Percentiles rank a stretch among this genome's conserved stretches.
phyloP scores from a whole-genome alignment of 2,113 vertebrate species.

The Delphinapterus leucas region DNA sequence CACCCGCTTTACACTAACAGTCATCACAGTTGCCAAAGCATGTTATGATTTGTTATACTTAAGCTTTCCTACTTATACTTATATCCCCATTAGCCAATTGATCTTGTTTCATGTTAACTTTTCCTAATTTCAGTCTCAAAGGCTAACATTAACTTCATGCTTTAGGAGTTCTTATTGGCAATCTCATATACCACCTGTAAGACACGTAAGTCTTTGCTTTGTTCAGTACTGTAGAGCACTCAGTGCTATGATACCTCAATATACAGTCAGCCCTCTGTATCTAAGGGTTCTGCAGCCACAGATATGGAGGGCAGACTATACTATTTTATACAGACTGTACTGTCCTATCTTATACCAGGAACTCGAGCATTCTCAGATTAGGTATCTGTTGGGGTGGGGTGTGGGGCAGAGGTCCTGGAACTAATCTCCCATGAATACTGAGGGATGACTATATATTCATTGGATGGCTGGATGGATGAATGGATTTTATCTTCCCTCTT shows the following conservation, averaged over 20 bases:
- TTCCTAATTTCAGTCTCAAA: slow-evolving; percentile 25
- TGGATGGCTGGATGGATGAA: too few relatives aligned
- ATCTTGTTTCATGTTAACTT: slow-evolving; percentile 25
- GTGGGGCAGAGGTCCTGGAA: background rate
- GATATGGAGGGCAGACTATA: background rate
- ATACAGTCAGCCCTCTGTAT: background rate
- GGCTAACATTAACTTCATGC: background rate
- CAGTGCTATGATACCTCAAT: background rate
- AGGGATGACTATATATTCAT: background rate
- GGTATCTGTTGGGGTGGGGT: background rate
- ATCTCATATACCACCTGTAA: background rate
- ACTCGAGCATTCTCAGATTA: background rate
- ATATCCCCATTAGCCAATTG: background rate
- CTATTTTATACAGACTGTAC: background rate
- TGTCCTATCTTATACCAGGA: background rate
- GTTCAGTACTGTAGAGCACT: background rate
- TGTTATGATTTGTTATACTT: background rate
- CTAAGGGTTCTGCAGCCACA: background rate
- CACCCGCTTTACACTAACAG: background rate
- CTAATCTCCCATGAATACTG: background rate
- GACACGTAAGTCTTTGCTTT: background rate
- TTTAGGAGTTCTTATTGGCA: background rate
- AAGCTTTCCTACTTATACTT: background rate
- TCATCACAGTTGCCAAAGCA: background rate
- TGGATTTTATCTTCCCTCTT: background rate